These are phyloP conservation scores for Congeria kusceri DNA, from an alignment of 2,888 invertebrate species.

Conservation along the genomic window DNA sequence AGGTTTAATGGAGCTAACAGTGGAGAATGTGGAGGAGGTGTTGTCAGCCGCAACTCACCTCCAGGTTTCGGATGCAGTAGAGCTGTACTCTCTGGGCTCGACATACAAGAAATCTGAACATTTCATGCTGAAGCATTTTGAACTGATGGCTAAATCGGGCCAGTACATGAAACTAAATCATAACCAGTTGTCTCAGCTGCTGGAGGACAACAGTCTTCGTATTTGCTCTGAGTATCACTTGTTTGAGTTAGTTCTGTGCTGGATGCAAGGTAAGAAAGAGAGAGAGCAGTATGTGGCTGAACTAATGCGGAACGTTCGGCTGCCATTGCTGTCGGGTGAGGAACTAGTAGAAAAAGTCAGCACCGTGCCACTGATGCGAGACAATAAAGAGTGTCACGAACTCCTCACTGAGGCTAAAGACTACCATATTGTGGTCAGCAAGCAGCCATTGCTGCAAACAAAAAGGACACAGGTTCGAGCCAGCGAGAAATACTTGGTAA, in stretches of 20 bases:
- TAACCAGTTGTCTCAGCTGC: conserved; percentile 77
- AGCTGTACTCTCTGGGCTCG: conserved; percentile 79
- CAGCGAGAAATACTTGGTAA: conserved; percentile 79
- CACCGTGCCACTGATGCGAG: conserved; percentile 80
- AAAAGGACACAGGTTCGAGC: conserved; percentile 82
- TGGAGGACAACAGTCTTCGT: conserved; percentile 79
- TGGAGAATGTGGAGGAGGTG: conserved; percentile 83
- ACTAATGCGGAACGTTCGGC: conserved; percentile 80
- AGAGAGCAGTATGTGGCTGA: conserved; percentile 75
- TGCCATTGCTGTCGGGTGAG: conserved; percentile 83
- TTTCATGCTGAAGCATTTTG: conserved; percentile 83
- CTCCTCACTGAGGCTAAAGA: conserved; percentile 84
- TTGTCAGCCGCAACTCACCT: conserved; percentile 84
- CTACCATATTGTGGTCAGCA: conserved; percentile 84
- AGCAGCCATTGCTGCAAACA: conserved; percentile 83
- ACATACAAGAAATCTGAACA: conserved; percentile 71
- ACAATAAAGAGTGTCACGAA: conserved; percentile 78
- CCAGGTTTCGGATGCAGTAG: conserved; percentile 82
- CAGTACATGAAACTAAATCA: conserved; percentile 79
- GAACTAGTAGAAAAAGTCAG: conserved; percentile 84
- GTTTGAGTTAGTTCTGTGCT: conserved; percentile 81
- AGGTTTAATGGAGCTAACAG: conserved; percentile 76
- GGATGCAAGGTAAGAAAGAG: conserved; percentile 77
- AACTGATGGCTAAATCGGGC: conserved; percentile 79
- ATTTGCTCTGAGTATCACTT: conserved; percentile 82